Conservation (phyloP, 2,797 vertebrate genomes). For the Schizopygopsis malacanthus region DNA sequence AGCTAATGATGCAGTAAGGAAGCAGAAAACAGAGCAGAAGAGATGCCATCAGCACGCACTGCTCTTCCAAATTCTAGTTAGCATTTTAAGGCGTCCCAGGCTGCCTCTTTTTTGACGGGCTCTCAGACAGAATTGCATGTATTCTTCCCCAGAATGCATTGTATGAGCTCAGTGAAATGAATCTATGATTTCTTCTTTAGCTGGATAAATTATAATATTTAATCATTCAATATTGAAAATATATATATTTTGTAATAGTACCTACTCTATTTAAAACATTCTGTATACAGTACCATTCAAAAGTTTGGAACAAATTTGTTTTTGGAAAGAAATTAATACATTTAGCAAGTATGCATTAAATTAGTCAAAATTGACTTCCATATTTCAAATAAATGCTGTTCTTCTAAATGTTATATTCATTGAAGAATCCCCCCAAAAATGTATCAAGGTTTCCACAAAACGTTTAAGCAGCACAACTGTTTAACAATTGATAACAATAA, state of each 20-base stretch:
- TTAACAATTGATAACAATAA: too few relatives aligned
- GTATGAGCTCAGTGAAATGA: background rate
- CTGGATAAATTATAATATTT: background rate
- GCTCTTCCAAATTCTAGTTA: slow-evolving; percentile 16
- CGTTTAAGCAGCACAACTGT: too few relatives aligned
- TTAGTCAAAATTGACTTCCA: background rate
- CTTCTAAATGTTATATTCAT: background rate
- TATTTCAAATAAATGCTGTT: background rate
- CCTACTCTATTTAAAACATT: background rate
- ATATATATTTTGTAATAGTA: background rate
- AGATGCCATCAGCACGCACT: background rate
- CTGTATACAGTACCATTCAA: background rate
- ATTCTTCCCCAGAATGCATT: background rate
- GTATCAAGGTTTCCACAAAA: background rate
- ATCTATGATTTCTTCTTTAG: background rate
- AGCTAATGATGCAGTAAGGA: slow-evolving; percentile 32
- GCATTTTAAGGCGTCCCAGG: slow-evolving; percentile 11
- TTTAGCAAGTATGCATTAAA: background rate
- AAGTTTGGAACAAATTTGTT: background rate
- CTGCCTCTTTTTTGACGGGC: slow-evolving; percentile 1
- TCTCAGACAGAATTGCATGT: background rate
- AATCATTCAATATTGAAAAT: background rate
- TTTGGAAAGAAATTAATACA: background rate
- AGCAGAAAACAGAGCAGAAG: slow-evolving; percentile 8
- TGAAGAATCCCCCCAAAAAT: background rate